These are phyloP conservation scores for Ondatra zibethicus DNA, from an alignment of 2,113 vertebrate species.

Conservation along the genomic window DNA sequence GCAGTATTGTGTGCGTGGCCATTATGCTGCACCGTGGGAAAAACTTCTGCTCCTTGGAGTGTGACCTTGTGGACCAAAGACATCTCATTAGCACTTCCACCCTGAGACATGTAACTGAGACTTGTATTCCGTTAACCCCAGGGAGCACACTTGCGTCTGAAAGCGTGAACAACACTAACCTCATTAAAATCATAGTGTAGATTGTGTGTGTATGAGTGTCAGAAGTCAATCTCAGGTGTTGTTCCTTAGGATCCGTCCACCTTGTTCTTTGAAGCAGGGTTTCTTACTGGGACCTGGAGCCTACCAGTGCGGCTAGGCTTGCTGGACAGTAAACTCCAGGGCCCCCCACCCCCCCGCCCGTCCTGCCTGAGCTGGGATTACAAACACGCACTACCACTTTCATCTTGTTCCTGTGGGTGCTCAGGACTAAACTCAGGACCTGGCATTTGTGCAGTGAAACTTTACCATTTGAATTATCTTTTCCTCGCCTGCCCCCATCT, in stretches of 20 bases:
- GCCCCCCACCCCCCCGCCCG: no score
- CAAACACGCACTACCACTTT: neutral
- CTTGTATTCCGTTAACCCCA: neutral
- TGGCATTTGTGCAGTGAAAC: fast-evolving
- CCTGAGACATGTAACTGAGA: neutral
- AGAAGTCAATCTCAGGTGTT: neutral
- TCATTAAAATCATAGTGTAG: neutral
- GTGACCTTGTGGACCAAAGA: neutral
- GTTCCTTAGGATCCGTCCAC: neutral
- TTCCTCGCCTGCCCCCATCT: neutral
- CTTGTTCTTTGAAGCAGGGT: neutral
- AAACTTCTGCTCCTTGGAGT: neutral
- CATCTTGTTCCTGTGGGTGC: neutral
- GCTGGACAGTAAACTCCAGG: neutral
- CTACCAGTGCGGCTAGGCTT: neutral
- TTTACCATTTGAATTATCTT: neutral
- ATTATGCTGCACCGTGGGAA: neutral
- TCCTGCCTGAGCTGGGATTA: no score
- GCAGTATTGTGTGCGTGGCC: neutral
- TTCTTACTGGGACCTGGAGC: neutral
- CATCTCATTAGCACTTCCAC: neutral
- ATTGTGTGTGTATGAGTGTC: neutral
- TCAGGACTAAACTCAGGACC: neutral
- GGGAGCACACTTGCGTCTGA: neutral
- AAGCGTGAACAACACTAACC: neutral